Evolutionary conservation across 2,113 vertebrate genomes (phyloP), one percentile per base, ranked within the genome.

Genomic region (Sapayoa aenigma): DNA sequence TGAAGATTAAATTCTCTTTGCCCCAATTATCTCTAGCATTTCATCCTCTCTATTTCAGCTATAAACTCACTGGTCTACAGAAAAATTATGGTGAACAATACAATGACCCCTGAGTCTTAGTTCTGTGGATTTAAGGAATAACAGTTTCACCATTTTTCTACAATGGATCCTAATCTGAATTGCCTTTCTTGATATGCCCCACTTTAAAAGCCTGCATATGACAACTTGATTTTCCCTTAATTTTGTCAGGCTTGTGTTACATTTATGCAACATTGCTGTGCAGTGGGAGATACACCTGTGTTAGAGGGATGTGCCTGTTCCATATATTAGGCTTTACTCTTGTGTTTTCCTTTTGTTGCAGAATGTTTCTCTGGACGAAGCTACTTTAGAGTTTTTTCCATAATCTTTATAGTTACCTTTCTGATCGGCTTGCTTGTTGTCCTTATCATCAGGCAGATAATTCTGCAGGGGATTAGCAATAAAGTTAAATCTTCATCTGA

Each of bases 401-500:
- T 99, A 63, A 98, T 99, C 88, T 99, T 99, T 91, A 98, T 98
- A 76, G 97, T 99, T 89, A 99, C 99, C 3, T 98, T 99, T 97
- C 97, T 99, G 69, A 98, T 99, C 6, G 99, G 99, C 14, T 96
- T 99, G 95, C 98, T 99, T 87, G 97, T 98, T 97, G 98, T 99
- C 84, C 98, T 99, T 33, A 98, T 99, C 94, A 98, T 98, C 80
- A 98, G 98, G 55, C 98, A 99, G 67, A 97, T 99, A 90, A 97
- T 99, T 82, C 98, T 98, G 66, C 98, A 98, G 72, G 98, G 97
- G 96, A 93, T 65, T 84, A 91, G 93, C 94, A 97, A 98, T 93
- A 98, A 97, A 92, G 95, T 97, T 71, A 98, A 97, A 75, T 96
- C 98, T 74, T 93, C 97, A 59, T 97, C 97, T 72, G 98, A 98